These are phyloP conservation scores for Leptodactylus fuscus DNA, from an alignment of 2,113 vertebrate genomes.

Conservation along the genomic window DNA sequence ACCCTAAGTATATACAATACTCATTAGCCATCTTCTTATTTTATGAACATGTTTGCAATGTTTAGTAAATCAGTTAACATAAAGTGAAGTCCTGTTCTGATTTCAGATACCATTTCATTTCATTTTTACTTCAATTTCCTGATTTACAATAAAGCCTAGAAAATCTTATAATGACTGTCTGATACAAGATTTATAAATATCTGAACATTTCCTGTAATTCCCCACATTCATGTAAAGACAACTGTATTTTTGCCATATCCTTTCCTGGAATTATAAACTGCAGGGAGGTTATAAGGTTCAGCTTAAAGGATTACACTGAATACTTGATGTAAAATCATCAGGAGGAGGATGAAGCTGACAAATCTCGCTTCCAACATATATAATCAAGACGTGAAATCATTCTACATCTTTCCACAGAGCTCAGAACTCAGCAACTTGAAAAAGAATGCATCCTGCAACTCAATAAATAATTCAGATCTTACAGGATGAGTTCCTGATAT, in stretches of 20 bases:
- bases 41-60: too few relatives aligned
- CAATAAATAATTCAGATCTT: neutral
- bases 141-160: neutral
- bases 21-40: too few relatives aligned
- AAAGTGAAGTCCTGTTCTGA: too few relatives aligned
- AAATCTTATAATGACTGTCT: neutral
- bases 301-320: conserved; percentile 11
- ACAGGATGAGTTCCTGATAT: neutral
- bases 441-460: neutral
- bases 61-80: too few relatives aligned
- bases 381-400: conserved; percentile 19
- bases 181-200: neutral
- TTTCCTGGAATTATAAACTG: conserved; percentile 2
- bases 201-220: neutral
- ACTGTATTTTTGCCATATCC: neutral
- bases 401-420: neutral
- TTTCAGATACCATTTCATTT: neutral
- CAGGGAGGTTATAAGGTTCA: conserved; percentile 16
- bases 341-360: neutral
- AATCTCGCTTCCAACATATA: neutral
- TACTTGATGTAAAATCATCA: conserved; percentile 12
- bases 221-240: neutral
- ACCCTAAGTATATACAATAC: too few relatives aligned
- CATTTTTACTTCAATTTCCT: neutral
- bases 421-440: too few relatives aligned